Evolutionary conservation across 2,797 vertebrate genomes (phyloP).

Genomic region (Mycteria americana): DNA sequence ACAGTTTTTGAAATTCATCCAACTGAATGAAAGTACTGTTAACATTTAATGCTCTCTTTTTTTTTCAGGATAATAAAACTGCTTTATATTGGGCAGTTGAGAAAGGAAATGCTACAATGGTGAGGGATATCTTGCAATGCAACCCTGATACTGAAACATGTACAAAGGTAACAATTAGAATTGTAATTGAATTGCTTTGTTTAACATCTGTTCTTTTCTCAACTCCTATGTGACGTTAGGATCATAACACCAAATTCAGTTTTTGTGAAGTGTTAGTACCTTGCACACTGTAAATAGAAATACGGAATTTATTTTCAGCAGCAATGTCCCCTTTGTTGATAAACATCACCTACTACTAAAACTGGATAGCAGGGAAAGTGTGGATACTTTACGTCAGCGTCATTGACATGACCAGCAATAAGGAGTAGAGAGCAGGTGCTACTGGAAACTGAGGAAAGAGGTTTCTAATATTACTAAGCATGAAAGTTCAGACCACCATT

Average conservation of each 20-base stretch:
- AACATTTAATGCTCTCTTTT: not conserved
- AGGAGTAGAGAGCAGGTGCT: not conserved
- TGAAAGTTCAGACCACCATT: not conserved
- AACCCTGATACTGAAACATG: constrained; percentile 95
- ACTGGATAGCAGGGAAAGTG: not conserved
- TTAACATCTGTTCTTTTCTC: not conserved
- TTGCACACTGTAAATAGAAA: not conserved
- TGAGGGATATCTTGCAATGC: constrained; percentile 95
- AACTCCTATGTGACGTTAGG: rapidly evolving
- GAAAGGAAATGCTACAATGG: constrained; percentile 96
- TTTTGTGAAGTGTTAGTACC: not conserved
- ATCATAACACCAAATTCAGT: not conserved
- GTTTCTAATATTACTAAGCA: not conserved
- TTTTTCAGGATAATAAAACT: constrained; percentile 90
- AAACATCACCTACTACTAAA: not conserved
- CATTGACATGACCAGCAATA: not conserved
- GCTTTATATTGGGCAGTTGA: constrained; percentile 98
- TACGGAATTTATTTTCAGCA: not conserved
- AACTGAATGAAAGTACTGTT: not conserved
- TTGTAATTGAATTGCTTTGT: not conserved
- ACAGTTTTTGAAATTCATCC: not conserved
- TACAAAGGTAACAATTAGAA: constrained; percentile 85
- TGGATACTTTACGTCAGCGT: not conserved
- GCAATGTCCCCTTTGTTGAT: not conserved
- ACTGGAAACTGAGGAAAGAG: not conserved